A percentile compares a stretch with the other conserved stretches of the same genome.
These are phyloP conservation scores for Natator depressus DNA, from an alignment of 2,113 vertebrate species.

Conservation along the genomic window DNA sequence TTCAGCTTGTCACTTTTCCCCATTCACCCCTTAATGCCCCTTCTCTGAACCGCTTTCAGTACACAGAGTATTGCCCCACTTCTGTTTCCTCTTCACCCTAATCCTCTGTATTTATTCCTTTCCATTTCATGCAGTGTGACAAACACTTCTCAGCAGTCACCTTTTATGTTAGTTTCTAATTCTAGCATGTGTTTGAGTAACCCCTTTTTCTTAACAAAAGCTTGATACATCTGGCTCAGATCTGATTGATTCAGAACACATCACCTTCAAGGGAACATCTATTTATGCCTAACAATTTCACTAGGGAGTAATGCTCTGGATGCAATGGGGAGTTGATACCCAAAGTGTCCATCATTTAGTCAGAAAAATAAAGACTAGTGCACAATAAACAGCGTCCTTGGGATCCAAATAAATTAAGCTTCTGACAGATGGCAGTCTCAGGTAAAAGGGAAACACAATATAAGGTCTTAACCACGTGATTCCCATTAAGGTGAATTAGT, in stretches of 20 bases:
- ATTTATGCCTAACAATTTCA: not conserved
- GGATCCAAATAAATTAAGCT: not conserved
- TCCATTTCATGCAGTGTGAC: not conserved
- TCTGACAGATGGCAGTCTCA: not conserved
- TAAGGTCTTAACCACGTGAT: not conserved
- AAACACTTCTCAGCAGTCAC: conserved; percentile 21
- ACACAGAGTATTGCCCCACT: not conserved
- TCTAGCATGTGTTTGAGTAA: not conserved
- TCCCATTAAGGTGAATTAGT: not conserved
- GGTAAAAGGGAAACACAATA: not conserved
- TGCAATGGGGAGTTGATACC: not conserved
- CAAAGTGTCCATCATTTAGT: not conserved
- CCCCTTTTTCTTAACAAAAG: not conserved
- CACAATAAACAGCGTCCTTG: not conserved
- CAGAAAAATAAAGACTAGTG: not conserved
- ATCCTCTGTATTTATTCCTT: not conserved
- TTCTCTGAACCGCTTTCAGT: not conserved
- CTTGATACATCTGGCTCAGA: conserved; percentile 4
- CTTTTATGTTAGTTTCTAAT: not conserved
- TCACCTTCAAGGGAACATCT: conserved; percentile 36
- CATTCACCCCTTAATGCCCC: not conserved
- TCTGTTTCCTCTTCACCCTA: conserved; percentile 21
- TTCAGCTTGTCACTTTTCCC: not conserved
- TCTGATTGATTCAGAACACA: conserved; percentile 8
- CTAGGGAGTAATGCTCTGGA: not conserved